Evolutionary conservation across 2,113 vertebrate species (phyloP).

Genomic region (Ceratotherium simum): DNA sequence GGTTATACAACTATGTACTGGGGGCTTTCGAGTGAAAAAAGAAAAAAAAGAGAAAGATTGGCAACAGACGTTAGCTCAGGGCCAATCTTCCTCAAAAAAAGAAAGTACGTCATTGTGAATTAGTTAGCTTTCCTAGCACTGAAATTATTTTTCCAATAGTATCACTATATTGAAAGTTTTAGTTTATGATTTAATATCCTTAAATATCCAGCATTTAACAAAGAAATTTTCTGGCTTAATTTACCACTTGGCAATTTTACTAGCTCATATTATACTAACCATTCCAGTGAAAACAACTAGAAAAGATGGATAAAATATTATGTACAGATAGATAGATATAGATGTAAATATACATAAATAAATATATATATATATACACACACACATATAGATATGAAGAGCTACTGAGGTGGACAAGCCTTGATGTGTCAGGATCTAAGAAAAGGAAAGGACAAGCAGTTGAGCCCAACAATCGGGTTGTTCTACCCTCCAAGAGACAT

Average conservation of each 20-base stretch:
- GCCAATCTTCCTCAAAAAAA: too few relatives aligned
- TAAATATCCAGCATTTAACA: neutral
- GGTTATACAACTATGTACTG: too few relatives aligned
- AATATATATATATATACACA: neutral
- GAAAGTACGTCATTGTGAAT: neutral
- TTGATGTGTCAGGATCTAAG: neutral
- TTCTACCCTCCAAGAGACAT: neutral
- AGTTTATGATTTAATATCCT: neutral
- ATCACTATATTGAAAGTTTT: neutral
- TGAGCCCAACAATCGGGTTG: neutral
- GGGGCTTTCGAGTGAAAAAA: too few relatives aligned
- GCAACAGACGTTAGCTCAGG: too few relatives aligned
- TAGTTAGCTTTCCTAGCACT: neutral
- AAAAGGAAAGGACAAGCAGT: neutral
- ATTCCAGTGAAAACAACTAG: neutral
- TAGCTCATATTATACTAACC: neutral
- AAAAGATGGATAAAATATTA: neutral
- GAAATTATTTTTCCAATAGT: constrained; percentile 18
- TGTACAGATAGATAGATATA: neutral
- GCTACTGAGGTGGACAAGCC: neutral
- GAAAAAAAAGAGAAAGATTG: too few relatives aligned
- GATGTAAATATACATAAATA: neutral
- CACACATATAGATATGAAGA: neutral
- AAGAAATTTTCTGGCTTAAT: neutral
- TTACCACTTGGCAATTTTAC: neutral